Evolutionary conservation across 2,888 invertebrate species (phyloP).

Genomic region (Sinopyrophorus schimmeli): DNA sequence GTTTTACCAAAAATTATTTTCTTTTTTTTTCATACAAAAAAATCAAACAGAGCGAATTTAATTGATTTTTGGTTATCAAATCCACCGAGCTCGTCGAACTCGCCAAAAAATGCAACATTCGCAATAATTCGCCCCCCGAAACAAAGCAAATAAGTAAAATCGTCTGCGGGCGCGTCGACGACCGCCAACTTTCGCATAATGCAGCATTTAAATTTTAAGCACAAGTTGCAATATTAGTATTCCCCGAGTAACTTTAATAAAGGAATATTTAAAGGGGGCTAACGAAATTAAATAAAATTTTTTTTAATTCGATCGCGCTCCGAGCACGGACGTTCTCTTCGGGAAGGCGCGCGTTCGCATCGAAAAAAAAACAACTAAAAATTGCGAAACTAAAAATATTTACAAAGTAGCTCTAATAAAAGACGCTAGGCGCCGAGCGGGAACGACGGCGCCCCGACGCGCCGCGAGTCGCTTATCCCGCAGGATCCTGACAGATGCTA

Average conservation of each 20-base stretch:
- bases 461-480: conserved; percentile 27
- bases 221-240: conserved; percentile 4
- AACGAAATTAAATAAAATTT: conserved; percentile 4
- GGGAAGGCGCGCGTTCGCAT: too few relatives aligned
- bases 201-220: conserved; percentile 6
- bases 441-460: conserved; percentile 18
- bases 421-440: conserved; percentile 23
- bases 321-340: background rate
- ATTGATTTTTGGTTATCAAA: too few relatives aligned
- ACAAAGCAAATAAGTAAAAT: too few relatives aligned
- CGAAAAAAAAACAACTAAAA: background rate
- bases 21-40: too few relatives aligned
- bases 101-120: too few relatives aligned
- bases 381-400: conserved; percentile 16
- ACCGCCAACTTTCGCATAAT: background rate
- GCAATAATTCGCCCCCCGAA: too few relatives aligned
- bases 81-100: too few relatives aligned
- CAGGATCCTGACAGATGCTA: conserved; percentile 33
- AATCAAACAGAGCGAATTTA: too few relatives aligned
- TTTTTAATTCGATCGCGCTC: background rate
- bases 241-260: background rate
- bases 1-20: too few relatives aligned
- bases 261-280: background rate
- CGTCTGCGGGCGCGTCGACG: too few relatives aligned
- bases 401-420: conserved; percentile 27